A percentile compares a stretch with the other conserved stretches of the same genome.
phyloP scores from a whole-genome alignment of 2,888 invertebrate species.

The Cybosia mesomella region DNA sequence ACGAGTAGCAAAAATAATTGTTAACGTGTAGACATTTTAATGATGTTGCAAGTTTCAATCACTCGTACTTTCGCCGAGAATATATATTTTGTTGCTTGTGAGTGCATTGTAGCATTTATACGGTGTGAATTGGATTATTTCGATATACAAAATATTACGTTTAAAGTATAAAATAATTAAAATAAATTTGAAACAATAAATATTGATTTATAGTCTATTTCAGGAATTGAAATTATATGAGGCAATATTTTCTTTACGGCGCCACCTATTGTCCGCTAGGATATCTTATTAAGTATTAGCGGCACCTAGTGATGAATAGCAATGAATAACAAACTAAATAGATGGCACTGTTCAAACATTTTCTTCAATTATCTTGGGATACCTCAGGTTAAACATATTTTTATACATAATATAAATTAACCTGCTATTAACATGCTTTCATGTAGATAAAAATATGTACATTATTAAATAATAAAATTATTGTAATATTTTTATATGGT shows the following conservation, averaged over 20 bases:
- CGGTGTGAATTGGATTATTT: too few relatives aligned
- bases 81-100: background rate
- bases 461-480: background rate
- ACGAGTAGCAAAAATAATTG: too few relatives aligned
- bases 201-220: too few relatives aligned
- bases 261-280: constrained; percentile 28
- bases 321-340: too few relatives aligned
- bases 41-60: background rate
- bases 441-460: constrained; percentile 17
- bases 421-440: background rate
- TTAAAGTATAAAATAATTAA: too few relatives aligned
- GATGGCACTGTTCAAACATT: background rate
- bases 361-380: too few relatives aligned
- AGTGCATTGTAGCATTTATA: background rate
- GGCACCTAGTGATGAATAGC: constrained; percentile 8
- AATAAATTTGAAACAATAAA: background rate
- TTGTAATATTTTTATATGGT: background rate
- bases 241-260: background rate
- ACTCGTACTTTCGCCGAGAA: background rate
- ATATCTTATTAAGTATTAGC: background rate
- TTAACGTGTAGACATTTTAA: background rate
- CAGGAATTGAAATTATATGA: background rate
- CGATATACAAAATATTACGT: background rate
- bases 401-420: too few relatives aligned
- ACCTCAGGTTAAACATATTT: too few relatives aligned